Evolutionary conservation across 2,888 invertebrate genomes (phyloP).

Genomic region (Ennomos fuscantarius): DNA sequence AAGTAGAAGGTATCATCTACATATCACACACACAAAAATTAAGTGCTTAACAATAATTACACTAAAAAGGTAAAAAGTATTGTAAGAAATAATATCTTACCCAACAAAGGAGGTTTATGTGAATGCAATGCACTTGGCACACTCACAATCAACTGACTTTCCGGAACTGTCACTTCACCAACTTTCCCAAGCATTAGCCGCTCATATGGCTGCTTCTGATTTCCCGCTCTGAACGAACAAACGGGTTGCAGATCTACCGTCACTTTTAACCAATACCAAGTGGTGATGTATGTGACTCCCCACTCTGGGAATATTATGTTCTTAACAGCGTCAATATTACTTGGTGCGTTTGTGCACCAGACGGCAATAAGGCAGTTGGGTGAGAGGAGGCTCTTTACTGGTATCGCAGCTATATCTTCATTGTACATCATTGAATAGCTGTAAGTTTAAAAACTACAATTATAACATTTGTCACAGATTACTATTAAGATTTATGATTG

Average conservation of each 20-base stretch:
- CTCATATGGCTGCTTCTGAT: constrained; percentile 96
- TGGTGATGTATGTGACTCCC: constrained; percentile 89
- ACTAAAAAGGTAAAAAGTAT: too few species aligned
- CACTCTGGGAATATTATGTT: constrained; percentile 91
- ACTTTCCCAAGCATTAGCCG: constrained; percentile 84
- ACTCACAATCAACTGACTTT: constrained; percentile 89
- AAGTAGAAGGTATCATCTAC: too few species aligned
- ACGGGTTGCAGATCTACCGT: constrained; percentile 89
- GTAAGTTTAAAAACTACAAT: constrained; percentile 36
- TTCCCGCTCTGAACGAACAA: constrained; percentile 87
- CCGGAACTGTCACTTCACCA: constrained; percentile 63
- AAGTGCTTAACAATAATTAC: too few species aligned
- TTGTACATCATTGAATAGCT: constrained; percentile 93
- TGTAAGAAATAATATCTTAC: constrained; percentile 63
- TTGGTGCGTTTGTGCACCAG: constrained; percentile 96
- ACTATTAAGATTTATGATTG: too few species aligned
- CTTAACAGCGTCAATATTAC: constrained; percentile 88
- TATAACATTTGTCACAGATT: too few species aligned
- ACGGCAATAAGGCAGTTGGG: constrained; percentile 90
- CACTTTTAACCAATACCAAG: constrained; percentile 96
- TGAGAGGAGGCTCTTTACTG: constrained; percentile 87
- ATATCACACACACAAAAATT: too few species aligned
- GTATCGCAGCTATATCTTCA: constrained; percentile 89
- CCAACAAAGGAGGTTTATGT: constrained; percentile 95
- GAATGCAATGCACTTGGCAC: constrained; percentile 97